Conservation (phyloP, 2,113 vertebrate genomes). For the Microcebus jonahi region DNA sequence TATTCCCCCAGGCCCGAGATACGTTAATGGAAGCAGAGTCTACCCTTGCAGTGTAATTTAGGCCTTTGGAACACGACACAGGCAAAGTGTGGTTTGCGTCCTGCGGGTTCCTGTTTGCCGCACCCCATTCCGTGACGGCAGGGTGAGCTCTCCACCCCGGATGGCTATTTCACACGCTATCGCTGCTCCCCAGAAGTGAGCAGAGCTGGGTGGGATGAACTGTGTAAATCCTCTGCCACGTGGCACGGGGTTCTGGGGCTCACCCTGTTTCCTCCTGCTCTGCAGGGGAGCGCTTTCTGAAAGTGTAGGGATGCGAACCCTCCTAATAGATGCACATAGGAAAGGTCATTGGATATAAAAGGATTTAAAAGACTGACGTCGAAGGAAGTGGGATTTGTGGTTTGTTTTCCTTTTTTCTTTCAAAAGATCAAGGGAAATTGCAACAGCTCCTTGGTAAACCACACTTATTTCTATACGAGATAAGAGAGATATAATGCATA, state of each 20-base stretch:
- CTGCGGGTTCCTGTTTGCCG: not conserved
- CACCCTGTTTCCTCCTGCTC: no score
- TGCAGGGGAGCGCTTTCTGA: not conserved
- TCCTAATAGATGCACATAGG: not conserved
- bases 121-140: not conserved
- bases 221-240: not conserved
- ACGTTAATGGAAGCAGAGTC: not conserved
- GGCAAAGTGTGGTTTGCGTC: no score
- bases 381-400: not conserved
- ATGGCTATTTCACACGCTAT: not conserved
- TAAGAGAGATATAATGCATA: not conserved
- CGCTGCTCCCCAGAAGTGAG: not conserved
- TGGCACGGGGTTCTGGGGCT: not conserved
- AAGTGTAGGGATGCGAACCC: fast-evolving
- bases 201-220: not conserved
- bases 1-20: not conserved
- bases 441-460: not conserved
- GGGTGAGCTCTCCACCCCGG: no score
- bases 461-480: not conserved
- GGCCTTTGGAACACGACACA: not conserved
- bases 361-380: not conserved
- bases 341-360: not conserved
- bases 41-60: no score
- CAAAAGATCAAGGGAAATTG: not conserved
- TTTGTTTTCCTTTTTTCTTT: not conserved